phyloP scores from a whole-genome alignment of 1,140 invertebrate species.

The Spodoptera frugiperda region DNA sequence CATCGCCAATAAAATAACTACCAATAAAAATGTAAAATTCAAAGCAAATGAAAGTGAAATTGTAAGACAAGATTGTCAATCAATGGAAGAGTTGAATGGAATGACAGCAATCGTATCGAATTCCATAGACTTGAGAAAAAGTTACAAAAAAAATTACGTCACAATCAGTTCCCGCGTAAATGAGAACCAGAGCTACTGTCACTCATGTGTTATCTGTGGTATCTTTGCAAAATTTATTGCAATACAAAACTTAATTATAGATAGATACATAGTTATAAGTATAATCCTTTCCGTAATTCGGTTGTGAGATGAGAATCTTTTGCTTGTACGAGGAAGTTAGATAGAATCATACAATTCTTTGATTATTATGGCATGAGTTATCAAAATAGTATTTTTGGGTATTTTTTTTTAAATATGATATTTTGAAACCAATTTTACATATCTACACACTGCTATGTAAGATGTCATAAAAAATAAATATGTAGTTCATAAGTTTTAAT shows the following conservation, averaged over 20 bases:
- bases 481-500: too few species aligned
- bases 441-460: too few species aligned
- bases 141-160: constrained; percentile 29
- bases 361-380: too few species aligned
- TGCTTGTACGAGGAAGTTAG: too few species aligned
- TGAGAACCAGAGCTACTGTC: constrained; percentile 28
- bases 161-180: constrained; percentile 32
- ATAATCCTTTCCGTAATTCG: constrained; percentile 10
- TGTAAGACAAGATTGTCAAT: constrained; percentile 36
- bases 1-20: neutral
- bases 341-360: too few species aligned
- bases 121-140: constrained; percentile 36
- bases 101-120: constrained; percentile 40
- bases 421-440: too few species aligned
- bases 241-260: constrained; percentile 1
- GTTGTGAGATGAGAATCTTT: neutral
- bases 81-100: neutral
- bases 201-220: constrained; percentile 9
- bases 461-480: too few species aligned
- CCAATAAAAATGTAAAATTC: neutral
- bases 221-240: constrained; percentile 22
- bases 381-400: too few species aligned
- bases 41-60: constrained; percentile 34
- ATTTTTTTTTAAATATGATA: too few species aligned
- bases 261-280: too few species aligned